Base-by-base conservation (phyloP, 2,113 vertebrate species). In the Synodontis membranacea region DNA sequence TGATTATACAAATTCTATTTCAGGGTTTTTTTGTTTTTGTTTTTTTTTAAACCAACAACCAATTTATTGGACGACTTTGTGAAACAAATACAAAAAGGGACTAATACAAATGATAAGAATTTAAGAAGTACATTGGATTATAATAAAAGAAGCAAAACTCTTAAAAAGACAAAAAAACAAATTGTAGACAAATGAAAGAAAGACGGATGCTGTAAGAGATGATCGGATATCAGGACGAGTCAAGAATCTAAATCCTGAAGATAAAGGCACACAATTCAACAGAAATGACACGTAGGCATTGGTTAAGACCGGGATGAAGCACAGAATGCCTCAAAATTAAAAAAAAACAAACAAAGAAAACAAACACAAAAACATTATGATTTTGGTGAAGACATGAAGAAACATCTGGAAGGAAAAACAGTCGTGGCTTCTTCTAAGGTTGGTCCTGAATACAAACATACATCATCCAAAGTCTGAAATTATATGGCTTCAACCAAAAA, bases 261-360 rank as follows among this genome's bases (percentile, higher is more conserved):
- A 42, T 56, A 28, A 89, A 89, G 83, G 84, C 82, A 89, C 79
- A 25, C 48, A 58, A 50, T 46, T 28, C 10, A 64, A 46, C 44
- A 34, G 5, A 62, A 64, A 44, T 31, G 1, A 80, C 46, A 72
- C 42, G 19, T 15, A 31, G 6, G 9, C 10, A 4, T 44, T 23
- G n/a, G 14, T 75, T 44, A 28, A 48, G 11, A 14, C 28, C 0
- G 70, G 12, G 44, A 39, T 46, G 70, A 44, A 75, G 42, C 42
- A 25, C 68, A 23, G n/a, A 72, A 72, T 10, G 19, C n/a, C n/a
- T n/a, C n/a, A n/a, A n/a, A n/a, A n/a, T n/a, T n/a, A n/a, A n/a
- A n/a, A n/a, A n/a, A n/a, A n/a, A 42, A 74, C 9, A 60, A n/a
- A n/a, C 9, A 28, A 34, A 50, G 28, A 50, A 31, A 50, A 31